Base-by-base conservation (phyloP, 2,888 invertebrate species). In the Autographa gamma region DNA sequence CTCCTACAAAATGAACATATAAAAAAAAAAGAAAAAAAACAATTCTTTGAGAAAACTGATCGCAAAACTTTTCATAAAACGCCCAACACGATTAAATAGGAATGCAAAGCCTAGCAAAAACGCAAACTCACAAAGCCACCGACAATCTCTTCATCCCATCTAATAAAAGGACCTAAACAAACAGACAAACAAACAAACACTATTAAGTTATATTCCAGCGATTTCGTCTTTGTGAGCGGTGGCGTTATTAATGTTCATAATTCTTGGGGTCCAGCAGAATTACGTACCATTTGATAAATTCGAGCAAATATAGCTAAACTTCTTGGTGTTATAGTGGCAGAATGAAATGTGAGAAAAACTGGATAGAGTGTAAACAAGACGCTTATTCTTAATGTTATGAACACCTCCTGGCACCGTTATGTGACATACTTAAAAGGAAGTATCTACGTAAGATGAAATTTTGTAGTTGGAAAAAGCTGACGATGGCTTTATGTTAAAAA, bases 101-200 rank as follows among this genome's bases (percentile, higher is more conserved):
- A 48, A 48, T 48, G 48, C 48, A 58, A 16, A 38, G 64, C 19
- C n/a, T 60, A 32, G 56, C 7, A 60, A 69, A 65, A 58, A 67
- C 60, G 65, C 73, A 69, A 79, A 76, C 63, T 61, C 54, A 66
- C 18, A 48, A 73, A 65, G 68, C 74, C 59, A 58, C 54, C 59
- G n/a, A 34, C 65, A 82, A 77, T 82, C 75, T 79, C 70, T 54
- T 71, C 74, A 69, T 77, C 52, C 63, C 58, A 66, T 75, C 59
- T 80, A 83, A 84, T 76, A 78, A 80, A 81, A 69, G 71, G 34
- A 71, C 66, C 77, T 82, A 66, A 60, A 66, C 82, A 85, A 79
- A 84, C 79, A 79, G 66, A 76, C 76, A 77, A 79, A 84, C 79
- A 79, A 65, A 76, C 76, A 77, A 83, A 84, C 85, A 77, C 66